Base-by-base conservation (phyloP, 2,113 vertebrate genomes). In the Hassar affinis region DNA sequence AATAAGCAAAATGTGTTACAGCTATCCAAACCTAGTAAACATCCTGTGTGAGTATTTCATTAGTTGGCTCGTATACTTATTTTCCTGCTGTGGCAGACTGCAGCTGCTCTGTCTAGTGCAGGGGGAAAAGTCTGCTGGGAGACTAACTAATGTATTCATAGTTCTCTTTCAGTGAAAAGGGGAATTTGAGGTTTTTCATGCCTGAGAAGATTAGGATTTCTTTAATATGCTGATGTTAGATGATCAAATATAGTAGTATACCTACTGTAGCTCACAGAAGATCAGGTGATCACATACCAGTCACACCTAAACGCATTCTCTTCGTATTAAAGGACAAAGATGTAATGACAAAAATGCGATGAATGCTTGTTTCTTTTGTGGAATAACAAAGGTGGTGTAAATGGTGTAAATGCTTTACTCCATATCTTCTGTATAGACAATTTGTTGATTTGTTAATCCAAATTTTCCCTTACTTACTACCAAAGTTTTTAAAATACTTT, bases 231-330 rank as follows among this genome's bases (percentile, higher is more conserved):
- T 75, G 72, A 18, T 27, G n/a, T 47, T 49, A 30, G 45, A 49
- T 18, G 6, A 51, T 47, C 22, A 72, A 22, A n/a, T 15, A 74
- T 14, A 14, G 42, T 15, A 27, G 45, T 7, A 12, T 72, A 72
- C 69, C 35, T 72, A 47, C 7, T 75, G n/a, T 75, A 75, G 35
- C 25, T 22, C 51, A 76, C 18, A 76, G 17, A 18, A 76, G 18
- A 38, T 85, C 17, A 47, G 56, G 75, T 75, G 66, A 79, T 51
- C 52, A 71, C 38, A 80, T 81, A 61, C 38, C 68, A 64, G 79
- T 88, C 84, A 82, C 85, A 84, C 79, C 84, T 81, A 25, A 66
- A 38, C 30, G 57, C 74, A 84, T 86, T 82, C 42, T 66, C 51
- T 25, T 52, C 79, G 18, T 75, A 35, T 84, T 80, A 78, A 54